Conservation (phyloP, 2,888 invertebrate species). For the Zelleria hepariella region DNA sequence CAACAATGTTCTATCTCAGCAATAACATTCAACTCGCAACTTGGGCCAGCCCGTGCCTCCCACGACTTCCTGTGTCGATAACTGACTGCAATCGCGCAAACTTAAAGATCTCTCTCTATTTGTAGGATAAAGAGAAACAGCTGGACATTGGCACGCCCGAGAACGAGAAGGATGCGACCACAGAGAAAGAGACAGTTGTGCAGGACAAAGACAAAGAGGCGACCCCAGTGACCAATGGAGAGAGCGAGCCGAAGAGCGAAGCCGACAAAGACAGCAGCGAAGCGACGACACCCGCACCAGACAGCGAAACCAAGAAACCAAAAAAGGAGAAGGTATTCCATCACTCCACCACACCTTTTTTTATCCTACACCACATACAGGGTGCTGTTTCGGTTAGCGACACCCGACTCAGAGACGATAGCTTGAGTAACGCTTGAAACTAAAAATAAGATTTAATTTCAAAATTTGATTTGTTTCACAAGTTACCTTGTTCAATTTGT, state of each 20-base stretch:
- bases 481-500: too few species aligned
- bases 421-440: too few species aligned
- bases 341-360: too few species aligned
- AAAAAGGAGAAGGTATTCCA: constrained; percentile 76
- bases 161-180: constrained; percentile 78
- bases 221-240: constrained; percentile 50
- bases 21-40: not conserved
- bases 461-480: too few species aligned
- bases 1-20: not conserved
- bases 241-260: constrained; percentile 47
- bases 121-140: constrained; percentile 74
- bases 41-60: constrained; percentile 19
- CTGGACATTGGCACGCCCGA: constrained; percentile 70
- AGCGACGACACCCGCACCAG: constrained; percentile 40
- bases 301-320: constrained; percentile 70
- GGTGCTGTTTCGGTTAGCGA: too few species aligned
- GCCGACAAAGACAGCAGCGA: constrained; percentile 42
- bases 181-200: constrained; percentile 72
- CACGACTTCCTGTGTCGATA: constrained; percentile 34
- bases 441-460: too few species aligned
- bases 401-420: too few species aligned
- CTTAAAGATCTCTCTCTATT: constrained; percentile 14
- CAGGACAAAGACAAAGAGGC: constrained; percentile 37
- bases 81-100: constrained; percentile 3
- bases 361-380: too few species aligned